A percentile compares a stretch with the other conserved stretches of the same genome.
Conservation (phyloP, 2,797 vertebrate genomes). For the Intellagama lesueurii region DNA sequence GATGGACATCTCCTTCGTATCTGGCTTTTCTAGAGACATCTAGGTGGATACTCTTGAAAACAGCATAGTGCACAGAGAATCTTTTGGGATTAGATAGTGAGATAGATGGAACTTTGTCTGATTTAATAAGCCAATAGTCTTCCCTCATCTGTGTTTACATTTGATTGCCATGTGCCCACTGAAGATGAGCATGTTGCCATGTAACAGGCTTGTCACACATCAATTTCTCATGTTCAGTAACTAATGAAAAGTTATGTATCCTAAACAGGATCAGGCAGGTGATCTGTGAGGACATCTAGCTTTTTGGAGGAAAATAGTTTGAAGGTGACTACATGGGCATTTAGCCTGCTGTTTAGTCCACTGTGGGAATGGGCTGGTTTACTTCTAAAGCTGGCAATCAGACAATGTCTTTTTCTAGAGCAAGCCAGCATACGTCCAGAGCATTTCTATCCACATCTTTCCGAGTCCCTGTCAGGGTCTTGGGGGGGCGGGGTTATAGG, state of each 20-base stretch:
- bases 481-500: too few species aligned
- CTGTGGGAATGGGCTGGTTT: too few species aligned
- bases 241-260: not conserved
- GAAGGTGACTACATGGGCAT: too few species aligned
- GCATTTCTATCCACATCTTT: too few species aligned
- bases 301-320: not conserved
- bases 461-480: too few species aligned
- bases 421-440: too few species aligned
- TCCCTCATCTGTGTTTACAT: not conserved
- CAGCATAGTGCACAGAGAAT: not conserved
- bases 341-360: too few species aligned
- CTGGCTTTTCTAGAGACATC: not conserved
- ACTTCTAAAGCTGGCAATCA: too few species aligned
- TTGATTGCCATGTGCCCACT: not conserved
- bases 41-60: not conserved
- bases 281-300: not conserved
- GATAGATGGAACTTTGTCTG: not conserved
- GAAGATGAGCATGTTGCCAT: not conserved
- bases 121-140: not conserved
- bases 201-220: not conserved
- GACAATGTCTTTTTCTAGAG: too few species aligned
- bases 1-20: not conserved
- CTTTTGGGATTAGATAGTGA: not conserved
- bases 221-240: not conserved
- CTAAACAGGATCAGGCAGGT: not conserved